Base-by-base conservation (phyloP, 2,888 invertebrate genomes). In the Rotaria macrura region DNA sequence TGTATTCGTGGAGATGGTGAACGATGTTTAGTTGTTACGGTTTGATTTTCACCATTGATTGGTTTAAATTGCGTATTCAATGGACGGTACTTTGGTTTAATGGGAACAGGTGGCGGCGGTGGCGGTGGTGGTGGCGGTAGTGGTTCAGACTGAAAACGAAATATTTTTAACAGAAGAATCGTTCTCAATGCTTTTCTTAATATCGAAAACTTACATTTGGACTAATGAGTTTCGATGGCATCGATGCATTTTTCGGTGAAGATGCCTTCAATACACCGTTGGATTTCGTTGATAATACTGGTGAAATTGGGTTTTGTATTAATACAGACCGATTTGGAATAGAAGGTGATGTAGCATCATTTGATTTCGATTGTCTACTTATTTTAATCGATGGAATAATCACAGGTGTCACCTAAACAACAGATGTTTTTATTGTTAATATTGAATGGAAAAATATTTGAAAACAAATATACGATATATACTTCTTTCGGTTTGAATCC, bases 401-500 rank as follows among this genome's bases (percentile, higher is more conserved):
- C 5, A 17, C 29, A 38, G 29, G 20, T 3, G 17, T 34, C 2
- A 34, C 1, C 65, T 65, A 65, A 12, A 65, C 10, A 20, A 23
- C 20, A 52, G n/a, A n/a, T n/a, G n/a, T n/a, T 5, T 23, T 23
- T 49, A 17, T 49, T 4, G 17, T 49, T 49, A 0, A 49, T 49
- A 14, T 12, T 17, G 2, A 49, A 49, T 49, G 49, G 17, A 49
- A 49, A 14, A 7, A 17, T 17, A 34, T 34, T 34, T 65, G 9
- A 34, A 65, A 65, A 29, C 12, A 14, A 34, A 65, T 20, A 65
- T n/a, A 14, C 25, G 3, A 74, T 43, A 65, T 43, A 12, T 79
- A 79, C 49, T 12, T 54, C 83, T 34, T 83, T 47, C 6, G 74
- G 40, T 79, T 84, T 83, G 54, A 74, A 86, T 23, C 86, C 86